A percentile compares a stretch with the other conserved stretches of the same genome.
Conservation (phyloP, 2,888 invertebrate species). For the Timandra comae region DNA sequence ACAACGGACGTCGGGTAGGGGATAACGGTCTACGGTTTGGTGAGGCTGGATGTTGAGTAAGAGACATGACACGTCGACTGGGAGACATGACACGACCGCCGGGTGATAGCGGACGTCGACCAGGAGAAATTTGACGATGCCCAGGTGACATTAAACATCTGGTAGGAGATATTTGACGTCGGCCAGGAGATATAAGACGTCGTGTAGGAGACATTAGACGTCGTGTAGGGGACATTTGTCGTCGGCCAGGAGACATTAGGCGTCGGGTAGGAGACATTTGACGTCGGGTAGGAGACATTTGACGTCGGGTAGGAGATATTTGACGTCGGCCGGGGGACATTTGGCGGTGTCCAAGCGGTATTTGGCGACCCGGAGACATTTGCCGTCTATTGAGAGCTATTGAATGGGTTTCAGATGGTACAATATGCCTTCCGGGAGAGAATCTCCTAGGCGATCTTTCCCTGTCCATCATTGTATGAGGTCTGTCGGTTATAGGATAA, state of each 20-base stretch:
- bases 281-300: constrained; percentile 20
- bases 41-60: constrained; percentile 21
- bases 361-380: constrained; percentile 18
- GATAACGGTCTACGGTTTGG: constrained; percentile 9
- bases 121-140: constrained; percentile 8
- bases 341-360: constrained; percentile 12
- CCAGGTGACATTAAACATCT: constrained; percentile 13
- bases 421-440: constrained; percentile 2
- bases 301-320: constrained; percentile 17
- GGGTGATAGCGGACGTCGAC: constrained; percentile 17
- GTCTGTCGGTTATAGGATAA: too few relatives aligned
- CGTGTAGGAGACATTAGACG: constrained; percentile 19
- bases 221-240: constrained; percentile 14
- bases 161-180: constrained; percentile 20
- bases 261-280: constrained; percentile 22
- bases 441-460: background rate
- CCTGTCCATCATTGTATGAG: background rate
- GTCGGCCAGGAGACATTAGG: constrained; percentile 21
- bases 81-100: constrained; percentile 18
- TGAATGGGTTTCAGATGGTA: constrained; percentile 4
- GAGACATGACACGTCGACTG: constrained; percentile 19
- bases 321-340: constrained; percentile 12
- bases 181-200: constrained; percentile 19
- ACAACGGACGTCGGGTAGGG: constrained; percentile 7
- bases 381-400: constrained; percentile 1